Conservation (phyloP, 64 coral and sea anemone species). For the Orbicella faveolata region DNA sequence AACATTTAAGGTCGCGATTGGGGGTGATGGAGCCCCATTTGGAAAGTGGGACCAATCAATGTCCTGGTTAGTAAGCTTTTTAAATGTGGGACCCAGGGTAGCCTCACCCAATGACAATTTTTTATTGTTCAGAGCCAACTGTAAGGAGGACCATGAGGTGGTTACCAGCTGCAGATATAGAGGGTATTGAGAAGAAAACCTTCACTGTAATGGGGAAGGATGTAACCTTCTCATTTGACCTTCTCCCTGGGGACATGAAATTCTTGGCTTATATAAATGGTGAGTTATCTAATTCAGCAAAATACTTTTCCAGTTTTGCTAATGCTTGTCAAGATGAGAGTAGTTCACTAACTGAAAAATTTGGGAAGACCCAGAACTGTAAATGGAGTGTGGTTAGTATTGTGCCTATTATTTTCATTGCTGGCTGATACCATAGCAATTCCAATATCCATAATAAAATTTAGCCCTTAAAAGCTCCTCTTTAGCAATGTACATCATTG, state of each 20-base stretch:
- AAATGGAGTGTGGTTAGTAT: too few species aligned
- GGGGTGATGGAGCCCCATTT: too few species aligned
- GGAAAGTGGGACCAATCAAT: too few species aligned
- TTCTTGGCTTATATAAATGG: constrained; percentile 40
- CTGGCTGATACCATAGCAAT: constrained; percentile 1
- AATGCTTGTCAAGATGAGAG: constrained; percentile 7
- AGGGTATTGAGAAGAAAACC: too few species aligned
- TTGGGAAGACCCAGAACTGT: too few species aligned
- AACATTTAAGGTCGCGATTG: constrained; percentile 20
- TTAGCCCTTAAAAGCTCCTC: too few species aligned
- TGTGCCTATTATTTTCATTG: background rate
- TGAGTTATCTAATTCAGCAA: constrained; percentile 33
- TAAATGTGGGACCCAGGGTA: constrained; percentile 42
- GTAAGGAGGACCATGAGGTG: constrained; percentile 20
- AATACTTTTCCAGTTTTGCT: constrained; percentile 57
- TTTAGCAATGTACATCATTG: too few species aligned
- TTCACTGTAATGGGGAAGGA: too few species aligned
- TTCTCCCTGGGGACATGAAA: too few species aligned
- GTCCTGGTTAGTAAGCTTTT: constrained; percentile 56
- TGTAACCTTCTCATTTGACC: too few species aligned
- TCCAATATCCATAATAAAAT: constrained; percentile 23
- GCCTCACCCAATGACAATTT: background rate
- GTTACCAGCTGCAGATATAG: constrained; percentile 32
- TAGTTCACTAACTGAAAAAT: too few species aligned
- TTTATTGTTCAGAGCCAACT: constrained; percentile 39